Evolutionary conservation across 1,140 invertebrate species (phyloP).

Genomic region (Papilio dardanus): DNA sequence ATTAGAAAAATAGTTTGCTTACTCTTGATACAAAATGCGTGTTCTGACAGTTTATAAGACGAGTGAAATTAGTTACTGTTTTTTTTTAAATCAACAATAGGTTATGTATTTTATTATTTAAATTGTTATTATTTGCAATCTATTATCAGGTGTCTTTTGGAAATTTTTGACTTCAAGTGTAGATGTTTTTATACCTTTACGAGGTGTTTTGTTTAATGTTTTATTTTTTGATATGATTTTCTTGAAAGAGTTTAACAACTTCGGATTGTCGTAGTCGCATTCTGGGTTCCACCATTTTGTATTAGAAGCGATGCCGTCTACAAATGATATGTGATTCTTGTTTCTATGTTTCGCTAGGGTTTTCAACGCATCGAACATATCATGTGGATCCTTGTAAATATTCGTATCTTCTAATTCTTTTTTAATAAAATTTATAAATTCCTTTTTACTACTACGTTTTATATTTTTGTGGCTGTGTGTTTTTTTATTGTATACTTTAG

Average conservation of each 20-base stretch:
- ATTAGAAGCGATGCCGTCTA: not conserved
- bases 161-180: not conserved
- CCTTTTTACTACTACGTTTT: conserved; percentile 48
- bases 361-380: conserved; percentile 57
- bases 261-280: not conserved
- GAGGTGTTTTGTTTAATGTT: not conserved
- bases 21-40: too few species aligned
- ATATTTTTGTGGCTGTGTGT: conserved; percentile 39
- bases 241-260: not conserved
- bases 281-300: not conserved
- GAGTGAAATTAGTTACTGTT: not conserved
- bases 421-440: conserved; percentile 56
- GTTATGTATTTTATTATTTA: not conserved
- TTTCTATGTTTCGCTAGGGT: conserved; percentile 59
- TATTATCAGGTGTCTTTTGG: not conserved
- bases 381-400: conserved; percentile 51
- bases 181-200: not conserved
- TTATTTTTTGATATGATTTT: not conserved
- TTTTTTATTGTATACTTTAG: conserved; percentile 39
- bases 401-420: conserved; percentile 49
- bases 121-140: not conserved
- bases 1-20: too few species aligned
- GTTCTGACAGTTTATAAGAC: not conserved
- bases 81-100: too few species aligned
- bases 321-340: conserved; percentile 34